Evolutionary conservation across 2,113 vertebrate species (phyloP), one percentile per base, ranked within the genome.

Genomic region (Solea senegalensis): DNA sequence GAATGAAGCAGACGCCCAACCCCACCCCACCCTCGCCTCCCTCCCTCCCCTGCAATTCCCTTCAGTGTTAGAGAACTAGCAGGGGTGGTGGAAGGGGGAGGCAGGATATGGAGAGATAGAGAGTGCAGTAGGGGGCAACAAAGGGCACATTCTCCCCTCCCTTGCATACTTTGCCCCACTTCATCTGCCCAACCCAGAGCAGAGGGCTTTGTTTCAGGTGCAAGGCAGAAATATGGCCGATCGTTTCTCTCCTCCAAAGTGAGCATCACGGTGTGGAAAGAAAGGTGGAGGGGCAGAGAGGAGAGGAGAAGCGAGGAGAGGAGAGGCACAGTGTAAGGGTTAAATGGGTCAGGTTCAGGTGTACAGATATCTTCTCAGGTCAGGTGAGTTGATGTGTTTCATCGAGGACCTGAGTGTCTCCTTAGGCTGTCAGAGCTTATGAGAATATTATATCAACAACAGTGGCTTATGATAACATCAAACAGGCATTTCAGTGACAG

Each of bases 1-100:
- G 94, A 97, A 96, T 96, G 95, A 95, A 93, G 89, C 95, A 92
- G 92, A 92, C 92, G 92, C 91, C 80, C 64, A 74, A 84, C 76
- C 46, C 62, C 48, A 55, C 48, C 61, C 64, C 76, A 84, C 76
- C 46, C 62, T 44, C 55, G 45, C 61, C 44, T 45, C 65, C 69
- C 71, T 51, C 62, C 74, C 73, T 72, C 76, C 69, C 48, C 67
- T 11, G 41, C 62, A 54, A 75, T 79, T 82, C 79, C 81, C 78
- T 71, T 63, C 81, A 84, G 83, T 83, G 76, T 85, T 76, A 67
- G 85, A 90, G 82, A 74, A 56, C 76, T 78, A 67, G 80, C 76
- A 80, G 75, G 85, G 81, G 87, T 66, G 82, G 76, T 78, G 48
- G 87, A 84, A 59, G 82, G 78, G 48, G 87, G 85, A 59, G 82